Base-by-base conservation (phyloP, 2,113 vertebrate species). In the Oryzias melastigma region DNA sequence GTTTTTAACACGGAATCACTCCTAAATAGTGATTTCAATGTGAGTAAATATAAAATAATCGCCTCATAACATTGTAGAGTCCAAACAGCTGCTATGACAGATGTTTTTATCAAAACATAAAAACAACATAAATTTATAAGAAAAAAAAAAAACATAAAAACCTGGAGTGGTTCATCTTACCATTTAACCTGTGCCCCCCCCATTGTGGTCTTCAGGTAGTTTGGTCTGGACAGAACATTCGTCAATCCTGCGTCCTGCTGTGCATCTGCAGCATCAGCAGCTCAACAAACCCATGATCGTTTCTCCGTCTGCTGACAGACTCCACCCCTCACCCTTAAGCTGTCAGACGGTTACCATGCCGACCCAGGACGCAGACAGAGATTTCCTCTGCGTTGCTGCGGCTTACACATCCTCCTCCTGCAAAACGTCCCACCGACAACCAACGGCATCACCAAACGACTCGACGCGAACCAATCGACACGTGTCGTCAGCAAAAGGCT, bases 181-280 rank as follows among this genome's bases (percentile, higher is more conserved):
- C 91, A 93, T 91, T 93, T 93, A 10, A 92, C 77, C 81, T 88
- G 91, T 12, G 71, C 79, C 45, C 78, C 91, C 63, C 91, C 92
- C 91, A 92, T 92, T 10, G 42, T 73, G 51, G 22, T 20, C 53
- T 58, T 64, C 43, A 69, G 27, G 49, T 41, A 5, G 17, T 13
- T 41, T 41, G 46, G 51, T 47, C n/a, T 35, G 35, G 17, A 50
- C 65, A 64, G 46, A 3, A 35, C 46, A 55, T 68, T 65, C 45
- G 51, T 48, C n/a, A 15, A 77, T 42, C n/a, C 52, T 27, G 40
- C 7, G 22, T 45, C 59, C 19, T 19, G 22, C 56, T 65, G 66
- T 29, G 63, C 27, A 16, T 52, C 49, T 56, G 45, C 52, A 52
- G 43, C 61, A 44, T 66, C 68, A 75, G 68, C 68, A 80, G 72